Percentiles rank a stretch among this genome's conserved stretches.
These are phyloP conservation scores for Agrotis ipsilon DNA, from an alignment of 2,888 invertebrate genomes.

Conservation along the genomic window DNA sequence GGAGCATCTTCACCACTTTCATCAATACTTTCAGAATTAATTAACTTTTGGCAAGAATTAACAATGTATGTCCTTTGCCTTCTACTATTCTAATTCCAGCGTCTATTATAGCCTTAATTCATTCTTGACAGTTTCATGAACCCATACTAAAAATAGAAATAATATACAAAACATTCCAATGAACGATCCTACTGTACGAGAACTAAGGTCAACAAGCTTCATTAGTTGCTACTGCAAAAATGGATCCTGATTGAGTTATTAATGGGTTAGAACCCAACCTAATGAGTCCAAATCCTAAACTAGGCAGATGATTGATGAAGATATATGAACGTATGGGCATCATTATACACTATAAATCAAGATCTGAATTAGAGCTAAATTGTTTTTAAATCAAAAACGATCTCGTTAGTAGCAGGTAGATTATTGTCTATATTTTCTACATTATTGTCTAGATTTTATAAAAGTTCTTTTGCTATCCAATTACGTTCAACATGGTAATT, in stretches of 20 bases:
- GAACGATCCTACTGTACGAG: background rate
- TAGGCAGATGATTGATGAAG: conserved; percentile 39
- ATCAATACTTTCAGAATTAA: background rate
- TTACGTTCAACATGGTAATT: conserved; percentile 32
- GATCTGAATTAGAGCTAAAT: conserved; percentile 5
- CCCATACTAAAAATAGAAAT: conserved; percentile 7
- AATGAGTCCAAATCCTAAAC: conserved; percentile 27
- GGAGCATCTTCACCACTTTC: too few relatives aligned
- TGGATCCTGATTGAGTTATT: conserved; percentile 15
- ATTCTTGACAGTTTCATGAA: conserved; percentile 1
- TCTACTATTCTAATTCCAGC: too few relatives aligned
- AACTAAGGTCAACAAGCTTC: background rate
- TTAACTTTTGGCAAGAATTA: background rate
- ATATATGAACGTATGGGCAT: conserved; percentile 1
- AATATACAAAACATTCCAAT: conserved; percentile 2
- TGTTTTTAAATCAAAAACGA: conserved; percentile 8
- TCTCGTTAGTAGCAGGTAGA: background rate
- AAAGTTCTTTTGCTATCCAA: background rate
- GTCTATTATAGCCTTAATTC: background rate
- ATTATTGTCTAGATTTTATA: background rate
- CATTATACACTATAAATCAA: conserved; percentile 38
- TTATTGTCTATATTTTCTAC: background rate
- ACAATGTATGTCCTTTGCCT: background rate
- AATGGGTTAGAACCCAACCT: conserved; percentile 8
- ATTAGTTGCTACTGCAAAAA: conserved; percentile 22